Evolutionary conservation across 2,888 invertebrate genomes (phyloP), one percentile per base, ranked within the genome.

Genomic region (Strigamia maritima): DNA sequence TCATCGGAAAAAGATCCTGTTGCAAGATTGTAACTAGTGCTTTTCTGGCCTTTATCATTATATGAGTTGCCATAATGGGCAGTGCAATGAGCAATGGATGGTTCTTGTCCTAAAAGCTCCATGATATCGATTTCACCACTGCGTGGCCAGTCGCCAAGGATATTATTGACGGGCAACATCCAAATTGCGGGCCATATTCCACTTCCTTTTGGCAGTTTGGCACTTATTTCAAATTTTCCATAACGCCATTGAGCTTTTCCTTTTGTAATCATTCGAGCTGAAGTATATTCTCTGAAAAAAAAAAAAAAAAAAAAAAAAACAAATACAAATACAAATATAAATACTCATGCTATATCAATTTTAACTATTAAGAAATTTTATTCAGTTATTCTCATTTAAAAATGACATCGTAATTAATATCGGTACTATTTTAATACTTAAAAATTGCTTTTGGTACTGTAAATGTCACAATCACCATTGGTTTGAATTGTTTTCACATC

Each of bases 51-150:
- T 7, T 31, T 31, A 7, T 7, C 7, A 10, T 31, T 65, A 12
- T 28, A 65, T 10, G 19, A 60, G 8, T 60, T 10, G n/a, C 44
- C 38, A 26, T 28, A 78, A n/a, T 78, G 78, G 12, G 70, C 60
- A 24, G 65, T 65, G 65, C 14, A 78, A 26, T 78, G 78, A 3
- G 70, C 60, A 24, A 28, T 28, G 19, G 1, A 2, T 60, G 65
- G 26, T 31, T 19, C 16, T 28, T 78, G 70, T 19, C 65, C 78
- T 35, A 26, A n/a, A 3, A 28, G 2, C 54, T 78, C 65, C 16
- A 78, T 24, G 26, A 78, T 78, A 28, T 78, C 78, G 16, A 78
- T 78, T 75, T 78, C 78, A 26, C 78, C 78, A 40, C 78, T 65
- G 7, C 31, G 65, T 26, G 65, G 78, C 65, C 78, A 78, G 14